These are phyloP conservation scores for Tokudaia tokunoshimensis DNA, from an alignment of 2,797 vertebrate species.

Conservation along the genomic window DNA sequence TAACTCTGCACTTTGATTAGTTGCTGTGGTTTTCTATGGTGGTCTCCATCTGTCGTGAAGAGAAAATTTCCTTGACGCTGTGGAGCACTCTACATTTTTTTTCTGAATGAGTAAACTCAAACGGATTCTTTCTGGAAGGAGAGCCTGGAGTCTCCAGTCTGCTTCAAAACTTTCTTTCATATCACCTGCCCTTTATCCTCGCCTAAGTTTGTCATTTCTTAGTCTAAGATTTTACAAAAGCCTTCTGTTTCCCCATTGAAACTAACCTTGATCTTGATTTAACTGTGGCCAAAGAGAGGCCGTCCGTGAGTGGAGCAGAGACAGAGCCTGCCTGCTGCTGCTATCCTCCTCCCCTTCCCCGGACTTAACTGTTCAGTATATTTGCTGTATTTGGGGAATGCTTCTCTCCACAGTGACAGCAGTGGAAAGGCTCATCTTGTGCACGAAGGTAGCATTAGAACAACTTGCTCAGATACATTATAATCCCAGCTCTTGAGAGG, in stretches of 20 bases:
- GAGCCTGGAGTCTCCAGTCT: neutral
- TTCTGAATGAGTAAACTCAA: neutral
- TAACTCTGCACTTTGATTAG: neutral
- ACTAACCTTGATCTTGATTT: slow-evolving; percentile 22
- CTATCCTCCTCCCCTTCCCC: neutral
- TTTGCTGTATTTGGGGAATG: neutral
- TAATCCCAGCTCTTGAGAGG: neutral
- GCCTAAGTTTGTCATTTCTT: neutral
- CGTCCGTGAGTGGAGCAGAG: neutral
- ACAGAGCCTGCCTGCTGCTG: neutral
- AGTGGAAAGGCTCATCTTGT: neutral
- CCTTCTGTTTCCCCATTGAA: neutral
- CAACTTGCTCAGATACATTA: neutral
- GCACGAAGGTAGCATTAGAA: neutral
- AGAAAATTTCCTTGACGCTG: neutral
- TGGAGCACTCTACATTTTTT: neutral
- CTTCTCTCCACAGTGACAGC: neutral
- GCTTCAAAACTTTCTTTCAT: neutral
- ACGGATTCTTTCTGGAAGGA: slow-evolving; percentile 3
- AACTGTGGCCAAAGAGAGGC: neutral
- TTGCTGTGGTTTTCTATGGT: neutral
- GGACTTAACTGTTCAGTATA: neutral
- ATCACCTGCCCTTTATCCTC: neutral
- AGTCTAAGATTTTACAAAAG: neutral
- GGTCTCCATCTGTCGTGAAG: neutral